A percentile compares a stretch with the other conserved stretches of the same genome.
Conservation (phyloP, 2,797 vertebrate genomes). For the Oreortyx pictus region DNA sequence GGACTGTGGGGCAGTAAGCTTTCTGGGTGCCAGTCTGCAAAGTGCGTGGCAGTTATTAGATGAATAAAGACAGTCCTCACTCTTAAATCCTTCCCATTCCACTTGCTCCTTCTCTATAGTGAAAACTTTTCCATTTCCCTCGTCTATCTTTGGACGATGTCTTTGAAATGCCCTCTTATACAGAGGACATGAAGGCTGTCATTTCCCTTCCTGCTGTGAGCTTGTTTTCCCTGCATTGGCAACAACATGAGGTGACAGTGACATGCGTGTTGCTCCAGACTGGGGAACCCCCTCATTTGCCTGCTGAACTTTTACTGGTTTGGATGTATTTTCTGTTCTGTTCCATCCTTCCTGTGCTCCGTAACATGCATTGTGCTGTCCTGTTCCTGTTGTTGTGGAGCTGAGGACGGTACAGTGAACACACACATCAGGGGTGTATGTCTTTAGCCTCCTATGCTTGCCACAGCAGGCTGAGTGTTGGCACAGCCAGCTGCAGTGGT, state of each 20-base stretch:
- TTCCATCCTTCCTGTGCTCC: background rate
- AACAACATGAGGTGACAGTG: conserved; percentile 17
- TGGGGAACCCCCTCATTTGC: conserved; percentile 24
- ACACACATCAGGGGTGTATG: background rate
- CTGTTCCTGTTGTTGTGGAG: background rate
- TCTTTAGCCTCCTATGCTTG: rapidly evolving
- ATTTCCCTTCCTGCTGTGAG: background rate
- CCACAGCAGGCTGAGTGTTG: rapidly evolving
- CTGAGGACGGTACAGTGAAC: background rate
- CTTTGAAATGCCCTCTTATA: conserved; percentile 24
- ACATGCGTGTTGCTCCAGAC: background rate
- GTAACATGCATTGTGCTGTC: background rate
- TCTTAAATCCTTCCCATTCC: background rate
- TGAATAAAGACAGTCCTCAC: background rate
- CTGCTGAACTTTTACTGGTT: conserved; percentile 16
- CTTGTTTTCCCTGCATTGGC: background rate
- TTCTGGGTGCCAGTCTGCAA: background rate
- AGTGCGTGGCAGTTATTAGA: background rate
- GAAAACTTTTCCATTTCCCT: conserved; percentile 43
- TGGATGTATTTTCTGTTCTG: background rate
- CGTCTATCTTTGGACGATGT: background rate
- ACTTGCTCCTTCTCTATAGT: background rate
- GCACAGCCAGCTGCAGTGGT: background rate
- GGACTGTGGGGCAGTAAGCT: rapidly evolving
- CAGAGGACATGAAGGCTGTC: background rate